Base-by-base conservation (phyloP, 2,888 invertebrate species). In the Argyresthia goedartella region DNA sequence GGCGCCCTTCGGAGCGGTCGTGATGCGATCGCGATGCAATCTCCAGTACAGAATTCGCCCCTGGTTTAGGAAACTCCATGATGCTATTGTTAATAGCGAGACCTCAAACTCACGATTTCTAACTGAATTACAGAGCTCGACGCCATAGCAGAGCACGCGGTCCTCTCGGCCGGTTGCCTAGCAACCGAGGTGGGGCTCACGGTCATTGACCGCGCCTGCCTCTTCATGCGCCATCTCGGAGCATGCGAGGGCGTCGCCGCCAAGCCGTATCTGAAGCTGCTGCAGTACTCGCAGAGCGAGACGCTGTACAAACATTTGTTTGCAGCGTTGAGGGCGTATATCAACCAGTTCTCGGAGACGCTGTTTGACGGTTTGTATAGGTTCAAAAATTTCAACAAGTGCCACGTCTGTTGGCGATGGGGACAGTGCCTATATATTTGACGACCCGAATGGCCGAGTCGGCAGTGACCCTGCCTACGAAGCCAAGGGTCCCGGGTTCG, bases 271-370 rank as follows among this genome's bases (percentile, higher is more conserved):
- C 76, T 98, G 51, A 91, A 92, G n/a, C 92, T 97, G 61, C 87
- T 98, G 51, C 94, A 95, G 77, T 89, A 93, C 44, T 95, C 96
- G 1, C 98, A 98, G 71, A 97, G 97, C 47, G 98, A 98, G 74
- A 91, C 90, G 3, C 85, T 98, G 47, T 93, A 96, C 61, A 93
- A 93, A 63, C 98, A 98, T 67, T 91, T 97, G 15, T 97, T 98
- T 74, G 97, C 97, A 1, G 94, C 96, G 0, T 81, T 98, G 49
- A 89, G 98, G 58, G 94, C 96, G 0, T 98, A 97, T 69, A 94
- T 98, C 53, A 97, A 96, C 72, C 94, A 95, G 77, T 96, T 95
- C 70, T 93, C 95, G 0, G 87, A 91, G 53, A 92, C 93, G 4
- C 78, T 96, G 48, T 96, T 95, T 77, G 92, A 94, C 89, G 95